A percentile compares a stretch with the other conserved stretches of the same genome.
Evolutionary conservation across 2,113 vertebrate species (phyloP).

Genomic region (Hippocampus mohnikei): DNA sequence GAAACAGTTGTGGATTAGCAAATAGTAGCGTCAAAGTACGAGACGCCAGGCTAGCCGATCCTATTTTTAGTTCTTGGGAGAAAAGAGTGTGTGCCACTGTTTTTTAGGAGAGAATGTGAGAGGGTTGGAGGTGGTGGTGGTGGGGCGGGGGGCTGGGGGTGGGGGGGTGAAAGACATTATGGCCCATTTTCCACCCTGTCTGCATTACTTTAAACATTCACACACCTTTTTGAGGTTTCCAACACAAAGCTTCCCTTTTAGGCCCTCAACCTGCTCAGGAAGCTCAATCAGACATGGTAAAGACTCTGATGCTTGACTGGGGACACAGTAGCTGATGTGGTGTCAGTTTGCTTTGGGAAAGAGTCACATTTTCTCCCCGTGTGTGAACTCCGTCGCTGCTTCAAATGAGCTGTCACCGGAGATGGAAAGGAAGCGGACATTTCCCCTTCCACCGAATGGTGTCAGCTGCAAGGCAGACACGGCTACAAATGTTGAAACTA

Average conservation of each 20-base stretch:
- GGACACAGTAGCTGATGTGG: conserved; percentile 51
- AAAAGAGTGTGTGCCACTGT: conserved; percentile 42
- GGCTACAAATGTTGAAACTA: conserved; percentile 30
- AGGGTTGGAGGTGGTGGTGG: conserved; percentile 19
- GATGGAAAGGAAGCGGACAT: conserved; percentile 28
- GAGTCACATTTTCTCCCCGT: conserved; percentile 24
- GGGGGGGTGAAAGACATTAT: conserved; percentile 47
- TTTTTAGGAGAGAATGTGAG: conserved; percentile 35
- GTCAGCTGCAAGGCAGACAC: conserved; percentile 32
- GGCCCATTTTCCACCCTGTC: conserved; percentile 59
- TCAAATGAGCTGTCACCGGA: conserved; percentile 25
- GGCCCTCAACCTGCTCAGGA: conserved; percentile 36
- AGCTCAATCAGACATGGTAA: conserved; percentile 42
- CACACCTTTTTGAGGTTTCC: conserved; percentile 46
- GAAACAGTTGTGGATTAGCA: conserved; percentile 36
- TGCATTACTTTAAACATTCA: conserved; percentile 40
- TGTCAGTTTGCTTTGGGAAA: conserved; percentile 35
- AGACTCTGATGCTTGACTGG: conserved; percentile 38
- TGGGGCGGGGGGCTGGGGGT: too few species aligned
- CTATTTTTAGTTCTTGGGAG: conserved; percentile 52
- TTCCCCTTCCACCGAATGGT: conserved; percentile 24
- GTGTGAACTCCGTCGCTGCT: conserved; percentile 20
- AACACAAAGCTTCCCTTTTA: conserved; percentile 60
- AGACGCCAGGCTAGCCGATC: conserved; percentile 17
- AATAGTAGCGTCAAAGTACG: conserved; percentile 40